Evolutionary conservation across 2,113 vertebrate genomes (phyloP).

Genomic region (Delphinapterus leucas): DNA sequence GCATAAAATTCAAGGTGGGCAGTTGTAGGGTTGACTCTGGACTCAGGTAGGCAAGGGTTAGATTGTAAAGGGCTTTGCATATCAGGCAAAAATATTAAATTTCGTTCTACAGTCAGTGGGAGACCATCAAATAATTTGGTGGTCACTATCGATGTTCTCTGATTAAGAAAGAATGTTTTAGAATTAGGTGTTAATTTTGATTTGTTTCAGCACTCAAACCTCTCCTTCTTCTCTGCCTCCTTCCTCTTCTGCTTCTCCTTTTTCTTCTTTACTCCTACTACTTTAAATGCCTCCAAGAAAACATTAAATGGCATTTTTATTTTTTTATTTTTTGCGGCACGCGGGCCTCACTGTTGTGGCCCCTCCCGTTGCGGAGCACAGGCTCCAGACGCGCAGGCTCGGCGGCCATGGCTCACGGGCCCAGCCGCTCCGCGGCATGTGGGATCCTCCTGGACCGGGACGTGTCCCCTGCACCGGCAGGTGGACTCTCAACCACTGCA

Average conservation of each 20-base stretch:
- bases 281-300: neutral
- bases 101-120: neutral
- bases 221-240: neutral
- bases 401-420: no score
- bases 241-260: neutral
- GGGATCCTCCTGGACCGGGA: no score
- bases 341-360: no score
- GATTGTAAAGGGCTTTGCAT: accelerated
- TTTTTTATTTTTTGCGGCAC: neutral
- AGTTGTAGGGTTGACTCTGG: neutral
- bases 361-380: no score
- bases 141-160: neutral
- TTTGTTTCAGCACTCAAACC: neutral
- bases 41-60: neutral
- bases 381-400: no score
- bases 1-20: neutral
- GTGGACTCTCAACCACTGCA: no score
- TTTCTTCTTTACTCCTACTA: neutral
- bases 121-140: neutral
- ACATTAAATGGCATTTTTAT: neutral
- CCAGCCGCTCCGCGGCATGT: no score
- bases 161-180: neutral
- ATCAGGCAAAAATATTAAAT: neutral
- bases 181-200: neutral
- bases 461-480: no score